Evolutionary conservation across 2,797 vertebrate genomes (phyloP).

Genomic region (Epinephelus awoara): DNA sequence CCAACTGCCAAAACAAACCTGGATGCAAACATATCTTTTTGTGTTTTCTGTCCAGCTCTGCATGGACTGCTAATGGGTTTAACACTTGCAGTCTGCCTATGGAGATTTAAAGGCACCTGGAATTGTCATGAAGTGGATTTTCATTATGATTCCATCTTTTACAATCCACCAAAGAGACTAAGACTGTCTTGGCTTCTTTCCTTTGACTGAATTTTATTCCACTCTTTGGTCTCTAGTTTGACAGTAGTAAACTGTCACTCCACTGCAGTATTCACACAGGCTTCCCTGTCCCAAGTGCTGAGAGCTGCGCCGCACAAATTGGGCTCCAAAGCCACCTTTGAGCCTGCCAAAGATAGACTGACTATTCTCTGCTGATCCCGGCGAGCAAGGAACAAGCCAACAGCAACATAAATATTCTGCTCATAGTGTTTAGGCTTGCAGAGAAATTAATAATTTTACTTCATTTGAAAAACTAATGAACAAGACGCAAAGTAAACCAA

Average conservation of each 20-base stretch:
- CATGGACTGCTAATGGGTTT: constrained; percentile 61
- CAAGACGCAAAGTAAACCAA: background rate
- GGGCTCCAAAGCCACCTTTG: too few species aligned
- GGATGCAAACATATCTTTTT: constrained; percentile 30
- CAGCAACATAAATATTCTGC: too few species aligned
- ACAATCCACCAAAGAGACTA: constrained; percentile 48
- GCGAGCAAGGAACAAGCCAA: too few species aligned
- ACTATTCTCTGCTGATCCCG: too few species aligned
- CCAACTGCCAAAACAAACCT: constrained; percentile 47
- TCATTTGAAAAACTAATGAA: background rate
- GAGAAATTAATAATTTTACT: background rate
- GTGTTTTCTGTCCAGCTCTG: constrained; percentile 13
- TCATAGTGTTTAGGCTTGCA: background rate
- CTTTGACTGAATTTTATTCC: constrained; percentile 29
- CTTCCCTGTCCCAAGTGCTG: too few species aligned
- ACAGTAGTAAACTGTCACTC: background rate
- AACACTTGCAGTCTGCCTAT: constrained; percentile 59
- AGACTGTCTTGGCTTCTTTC: constrained; percentile 27
- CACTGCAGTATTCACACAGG: background rate
- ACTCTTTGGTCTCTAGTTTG: constrained; percentile 4
- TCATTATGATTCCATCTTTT: constrained; percentile 48
- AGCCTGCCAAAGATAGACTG: too few species aligned
- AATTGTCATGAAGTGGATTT: constrained; percentile 62
- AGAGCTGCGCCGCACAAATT: too few species aligned
- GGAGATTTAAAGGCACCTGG: constrained; percentile 69